Evolutionary conservation across 2,113 vertebrate genomes (phyloP).

Genomic region (Tapirus terrestris): DNA sequence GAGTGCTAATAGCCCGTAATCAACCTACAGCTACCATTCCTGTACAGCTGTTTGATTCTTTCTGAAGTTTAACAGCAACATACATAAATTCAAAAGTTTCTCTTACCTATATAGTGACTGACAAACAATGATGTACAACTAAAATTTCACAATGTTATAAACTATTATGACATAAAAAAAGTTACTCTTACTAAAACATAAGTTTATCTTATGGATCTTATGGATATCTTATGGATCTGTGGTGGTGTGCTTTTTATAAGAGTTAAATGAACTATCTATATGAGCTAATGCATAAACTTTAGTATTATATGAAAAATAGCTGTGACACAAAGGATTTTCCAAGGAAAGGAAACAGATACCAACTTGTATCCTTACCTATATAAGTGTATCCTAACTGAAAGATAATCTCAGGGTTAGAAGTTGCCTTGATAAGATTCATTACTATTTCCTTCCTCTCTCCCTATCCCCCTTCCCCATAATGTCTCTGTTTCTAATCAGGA

Average conservation of each 20-base stretch:
- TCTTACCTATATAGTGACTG: background rate
- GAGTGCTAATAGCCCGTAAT: background rate
- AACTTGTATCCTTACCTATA: background rate
- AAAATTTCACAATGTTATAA: too few relatives aligned
- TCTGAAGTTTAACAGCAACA: background rate
- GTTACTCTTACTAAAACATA: background rate
- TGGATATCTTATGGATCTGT: background rate
- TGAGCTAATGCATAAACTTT: background rate
- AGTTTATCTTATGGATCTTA: background rate
- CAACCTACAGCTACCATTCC: background rate
- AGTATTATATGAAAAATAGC: background rate
- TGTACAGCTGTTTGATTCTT: background rate
- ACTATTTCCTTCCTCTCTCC: conserved; percentile 18
- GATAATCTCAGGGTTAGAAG: background rate
- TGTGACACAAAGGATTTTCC: background rate
- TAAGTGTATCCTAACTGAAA: background rate
- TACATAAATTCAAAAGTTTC: background rate
- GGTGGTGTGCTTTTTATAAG: background rate
- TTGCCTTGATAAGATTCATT: conserved; percentile 10
- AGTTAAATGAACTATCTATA: background rate
- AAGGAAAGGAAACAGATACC: background rate
- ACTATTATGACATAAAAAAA: background rate
- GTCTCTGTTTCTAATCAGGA: conserved; percentile 35
- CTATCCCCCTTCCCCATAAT: background rate
- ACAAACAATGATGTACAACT: too few relatives aligned